Base-by-base conservation (phyloP, 2,888 invertebrate species). In the Troides oblongomaculatus region DNA sequence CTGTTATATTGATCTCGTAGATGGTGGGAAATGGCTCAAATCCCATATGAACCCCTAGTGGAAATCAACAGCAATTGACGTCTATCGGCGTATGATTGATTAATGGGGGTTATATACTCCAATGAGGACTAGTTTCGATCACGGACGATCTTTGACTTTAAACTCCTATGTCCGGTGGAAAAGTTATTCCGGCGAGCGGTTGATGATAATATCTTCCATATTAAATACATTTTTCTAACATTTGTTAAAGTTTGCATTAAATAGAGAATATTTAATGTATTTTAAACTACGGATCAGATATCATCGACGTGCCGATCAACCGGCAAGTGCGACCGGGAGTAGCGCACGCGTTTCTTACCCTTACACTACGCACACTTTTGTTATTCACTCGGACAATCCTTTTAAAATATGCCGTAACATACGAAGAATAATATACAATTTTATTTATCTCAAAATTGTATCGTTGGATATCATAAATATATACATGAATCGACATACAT, bases 331-430 rank as follows among this genome's bases (percentile, higher is more conserved):
- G 67, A 64, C 63, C 62, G 39, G 56, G 56, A 60, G 56, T 67
- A 46, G 57, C 66, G 66, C 70, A 71, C 70, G 64, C 67, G 70
- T 64, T 61, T 17, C 67, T 57, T 61, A 50, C 36, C 23, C 14
- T 23, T 50, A 57, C 57, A n/a, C 14, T 25, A 14, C 18, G 64
- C 70, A 67, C 30, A n/a, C 21, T 8, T 23, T 50, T 50, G 14
- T 50, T 39, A 23, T 39, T 43, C 4, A 43, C 30, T 58, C 17
- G 60, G 62, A 66, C n/a, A 66, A 10, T 57, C 62, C 43, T n/a
- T 53, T 46, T 2, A 18, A n/a, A 53, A 7, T 53, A 46, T 6
- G 6, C 17, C 1, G 2, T 21, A 58, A 43, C 23, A 17, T 23
- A 64, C 23, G 14, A 64, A 39, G 5, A 17, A 17, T 17, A 50